These are phyloP conservation scores for Porphyrio hochstetteri DNA, from an alignment of 2,113 vertebrate genomes.

Conservation along the genomic window DNA sequence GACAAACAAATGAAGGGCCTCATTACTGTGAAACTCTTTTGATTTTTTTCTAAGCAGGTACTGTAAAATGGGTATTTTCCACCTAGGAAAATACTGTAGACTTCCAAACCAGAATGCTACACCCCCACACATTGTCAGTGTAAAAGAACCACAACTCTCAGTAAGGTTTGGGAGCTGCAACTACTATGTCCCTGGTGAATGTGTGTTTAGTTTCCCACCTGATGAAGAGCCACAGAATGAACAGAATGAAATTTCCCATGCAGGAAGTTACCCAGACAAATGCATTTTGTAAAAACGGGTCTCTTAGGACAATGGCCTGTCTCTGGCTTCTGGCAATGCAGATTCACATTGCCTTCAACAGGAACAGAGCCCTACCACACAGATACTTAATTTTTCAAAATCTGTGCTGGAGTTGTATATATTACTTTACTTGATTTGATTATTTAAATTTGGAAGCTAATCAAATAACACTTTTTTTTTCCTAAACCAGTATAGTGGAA, in stretches of 20 bases:
- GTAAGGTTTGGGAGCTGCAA: neutral
- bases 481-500: slow-evolving; percentile 13
- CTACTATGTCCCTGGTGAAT: neutral
- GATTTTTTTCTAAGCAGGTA: slow-evolving; percentile 52
- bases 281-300: neutral
- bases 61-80: slow-evolving; percentile 56
- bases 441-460: slow-evolving; percentile 63
- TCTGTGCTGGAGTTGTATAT: neutral
- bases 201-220: neutral
- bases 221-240: neutral
- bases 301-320: neutral
- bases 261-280: neutral
- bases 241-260: neutral
- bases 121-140: neutral
- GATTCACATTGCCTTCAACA: neutral
- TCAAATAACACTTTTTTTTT: neutral
- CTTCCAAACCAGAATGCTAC: neutral
- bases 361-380: neutral
- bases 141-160: neutral
- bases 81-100: neutral
- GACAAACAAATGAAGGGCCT: slow-evolving; percentile 21
- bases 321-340: neutral
- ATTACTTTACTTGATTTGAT: slow-evolving; percentile 36
- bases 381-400: neutral
- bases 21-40: slow-evolving; percentile 65